Percentiles rank a stretch among this genome's conserved stretches.
Evolutionary conservation across 1,140 invertebrate species (phyloP).

Genomic region (Ctenoplectra terminalis): DNA sequence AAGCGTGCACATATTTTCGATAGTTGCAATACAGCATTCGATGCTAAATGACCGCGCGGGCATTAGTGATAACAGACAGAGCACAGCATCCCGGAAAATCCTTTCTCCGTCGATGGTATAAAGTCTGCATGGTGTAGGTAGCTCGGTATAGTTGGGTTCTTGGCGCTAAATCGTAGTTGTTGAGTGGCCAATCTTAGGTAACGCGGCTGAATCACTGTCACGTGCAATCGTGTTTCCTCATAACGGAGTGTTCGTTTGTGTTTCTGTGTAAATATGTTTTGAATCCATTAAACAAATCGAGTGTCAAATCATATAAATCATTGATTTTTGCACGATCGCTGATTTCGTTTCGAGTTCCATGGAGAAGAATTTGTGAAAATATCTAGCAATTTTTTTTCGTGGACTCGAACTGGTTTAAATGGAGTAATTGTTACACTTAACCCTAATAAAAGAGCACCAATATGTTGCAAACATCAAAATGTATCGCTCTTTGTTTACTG

Average conservation of each 20-base stretch:
- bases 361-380: too few relatives aligned
- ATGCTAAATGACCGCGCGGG: neutral
- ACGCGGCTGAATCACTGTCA: neutral
- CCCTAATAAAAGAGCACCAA: neutral
- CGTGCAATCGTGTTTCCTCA: neutral
- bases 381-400: neutral
- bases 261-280: neutral
- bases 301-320: neutral
- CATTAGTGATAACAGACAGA: neutral
- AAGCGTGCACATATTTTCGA: neutral
- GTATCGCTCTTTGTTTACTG: neutral
- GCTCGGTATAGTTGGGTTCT: neutral
- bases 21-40: neutral
- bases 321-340: too few relatives aligned
- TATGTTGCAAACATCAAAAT: neutral
- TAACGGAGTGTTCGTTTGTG: too few relatives aligned
- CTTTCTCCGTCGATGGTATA: conserved; percentile 26
- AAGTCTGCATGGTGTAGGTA: conserved; percentile 6
- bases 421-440: too few relatives aligned
- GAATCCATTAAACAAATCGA: neutral
- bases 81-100: neutral
- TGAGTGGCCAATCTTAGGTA: neutral
- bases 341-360: neutral
- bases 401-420: neutral
- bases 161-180: neutral